Evolutionary conservation across 2,888 invertebrate species (phyloP).

Genomic region (Thelaira solivaga): DNA sequence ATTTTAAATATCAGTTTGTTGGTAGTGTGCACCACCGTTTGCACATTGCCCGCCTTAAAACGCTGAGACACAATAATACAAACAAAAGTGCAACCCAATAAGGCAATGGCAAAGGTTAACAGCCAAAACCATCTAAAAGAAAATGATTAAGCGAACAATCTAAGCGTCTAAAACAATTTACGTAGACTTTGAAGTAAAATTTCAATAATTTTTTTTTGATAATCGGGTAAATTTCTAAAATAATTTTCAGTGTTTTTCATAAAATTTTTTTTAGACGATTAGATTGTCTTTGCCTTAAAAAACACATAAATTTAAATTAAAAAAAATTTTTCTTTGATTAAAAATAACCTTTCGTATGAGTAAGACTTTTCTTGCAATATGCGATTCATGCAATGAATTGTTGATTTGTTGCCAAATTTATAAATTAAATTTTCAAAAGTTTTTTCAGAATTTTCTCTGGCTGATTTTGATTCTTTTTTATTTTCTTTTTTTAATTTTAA

Average conservation of each 20-base stretch:
- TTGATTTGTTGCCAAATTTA: slow-evolving; percentile 70
- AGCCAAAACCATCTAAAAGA: slow-evolving; percentile 73
- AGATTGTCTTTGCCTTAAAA: no score
- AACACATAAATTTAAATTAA: no score
- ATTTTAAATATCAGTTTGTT: slow-evolving; percentile 73
- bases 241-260: no score
- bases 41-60: slow-evolving; percentile 71
- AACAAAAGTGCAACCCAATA: slow-evolving; percentile 72
- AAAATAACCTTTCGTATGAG: slow-evolving; percentile 64
- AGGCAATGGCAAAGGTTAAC: slow-evolving; percentile 68
- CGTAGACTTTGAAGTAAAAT: no score
- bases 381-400: slow-evolving; percentile 72
- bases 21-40: slow-evolving; percentile 75
- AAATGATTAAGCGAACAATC: not conserved
- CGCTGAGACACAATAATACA: slow-evolving; percentile 72
- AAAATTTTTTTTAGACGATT: no score
- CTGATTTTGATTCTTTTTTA: not conserved
- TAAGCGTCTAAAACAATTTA: no score
- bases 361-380: slow-evolving; percentile 65
- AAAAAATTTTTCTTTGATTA: no score
- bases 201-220: no score
- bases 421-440: slow-evolving; percentile 66
- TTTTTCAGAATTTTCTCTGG: not conserved
- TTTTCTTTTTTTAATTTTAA: not conserved
- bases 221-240: no score